Evolutionary conservation across 2,113 vertebrate species (phyloP), one percentile per base, ranked within the genome.

Genomic region (Channa argus): DNA sequence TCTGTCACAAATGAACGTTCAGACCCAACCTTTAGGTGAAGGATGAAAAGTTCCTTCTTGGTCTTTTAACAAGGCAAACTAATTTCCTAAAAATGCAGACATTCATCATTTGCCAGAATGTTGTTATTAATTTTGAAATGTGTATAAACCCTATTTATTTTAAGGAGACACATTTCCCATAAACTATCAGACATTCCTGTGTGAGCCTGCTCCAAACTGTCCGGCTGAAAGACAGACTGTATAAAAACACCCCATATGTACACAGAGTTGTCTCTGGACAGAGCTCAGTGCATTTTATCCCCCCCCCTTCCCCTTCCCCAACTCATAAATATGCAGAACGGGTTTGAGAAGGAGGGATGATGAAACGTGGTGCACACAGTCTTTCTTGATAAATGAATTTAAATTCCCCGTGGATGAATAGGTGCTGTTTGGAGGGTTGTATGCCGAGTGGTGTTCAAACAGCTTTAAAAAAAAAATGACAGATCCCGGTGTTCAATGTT

Each of bases 251-350:
- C 45, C 14, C 6, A 47, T 56, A 14, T 50, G 66, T 33, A 37
- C 34, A 50, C 5, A 47, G 37, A 49, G 10, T 50, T 33, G 15
- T 70, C 61, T 58, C 44, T 53, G 47, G 59, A 79, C 55, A 45
- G 45, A 8, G 7, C 52, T 70, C 13, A 1, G 38, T 67, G 47
- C 6, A 13, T 79, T 84, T 79, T 43, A 72, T 60, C 60, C 55
- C 54, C 55, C 45, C 65, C 24, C 24, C 10, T 45, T 41, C 56
- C 38, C 24, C 24, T 12, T 45, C 44, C 56, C 38, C 63, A 39
- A 50, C 77, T 80, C 62, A 61, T 85, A 62, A 75, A 82, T 77
- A 79, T 84, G 74, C 34, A 77, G 47, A 3, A 49, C 2, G 34
- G 55, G 46, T 36, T 63, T 80, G 55, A 69, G 53, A 64, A 8